Evolutionary conservation across 1,140 invertebrate species (phyloP).

Genomic region (Muscidifurax raptorellus): DNA sequence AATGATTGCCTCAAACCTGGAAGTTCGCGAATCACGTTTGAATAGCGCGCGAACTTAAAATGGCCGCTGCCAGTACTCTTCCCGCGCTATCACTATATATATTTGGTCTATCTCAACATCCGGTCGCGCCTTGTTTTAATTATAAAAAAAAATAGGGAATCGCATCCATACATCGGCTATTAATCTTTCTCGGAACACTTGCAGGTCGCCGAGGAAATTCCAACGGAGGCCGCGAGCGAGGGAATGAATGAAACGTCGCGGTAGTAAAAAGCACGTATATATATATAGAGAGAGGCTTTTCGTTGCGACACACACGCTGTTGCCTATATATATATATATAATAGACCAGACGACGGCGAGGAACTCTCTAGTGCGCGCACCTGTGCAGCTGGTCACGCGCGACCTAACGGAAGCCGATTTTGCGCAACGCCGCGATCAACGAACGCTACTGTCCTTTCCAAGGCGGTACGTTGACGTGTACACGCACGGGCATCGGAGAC

Average conservation of each 20-base stretch:
- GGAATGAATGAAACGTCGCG: not conserved
- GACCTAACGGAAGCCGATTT: conserved; percentile 40
- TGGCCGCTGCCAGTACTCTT: too few species aligned
- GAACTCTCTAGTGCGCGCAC: not conserved
- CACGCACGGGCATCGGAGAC: not conserved
- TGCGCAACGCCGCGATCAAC: conserved; percentile 43
- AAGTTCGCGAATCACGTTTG: too few species aligned
- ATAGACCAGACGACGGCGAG: not conserved
- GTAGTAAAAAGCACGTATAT: not conserved
- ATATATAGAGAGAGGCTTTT: not conserved
- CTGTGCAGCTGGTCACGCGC: conserved; percentile 37
- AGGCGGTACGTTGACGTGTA: conserved; percentile 2
- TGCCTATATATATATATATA: not conserved
- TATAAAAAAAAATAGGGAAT: too few species aligned
- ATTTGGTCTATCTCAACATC: too few species aligned
- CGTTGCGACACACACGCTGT: not conserved
- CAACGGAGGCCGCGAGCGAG: not conserved
- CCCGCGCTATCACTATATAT: too few species aligned
- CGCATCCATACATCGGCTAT: conserved; percentile 17
- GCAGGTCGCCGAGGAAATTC: not conserved
- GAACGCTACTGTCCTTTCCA: conserved; percentile 45
- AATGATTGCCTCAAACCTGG: too few species aligned
- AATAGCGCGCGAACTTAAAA: too few species aligned
- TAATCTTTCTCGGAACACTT: conserved; percentile 33
- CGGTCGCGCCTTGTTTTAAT: too few species aligned